Base-by-base conservation (phyloP, 2,113 vertebrate species). In the Nycticorax nycticorax region DNA sequence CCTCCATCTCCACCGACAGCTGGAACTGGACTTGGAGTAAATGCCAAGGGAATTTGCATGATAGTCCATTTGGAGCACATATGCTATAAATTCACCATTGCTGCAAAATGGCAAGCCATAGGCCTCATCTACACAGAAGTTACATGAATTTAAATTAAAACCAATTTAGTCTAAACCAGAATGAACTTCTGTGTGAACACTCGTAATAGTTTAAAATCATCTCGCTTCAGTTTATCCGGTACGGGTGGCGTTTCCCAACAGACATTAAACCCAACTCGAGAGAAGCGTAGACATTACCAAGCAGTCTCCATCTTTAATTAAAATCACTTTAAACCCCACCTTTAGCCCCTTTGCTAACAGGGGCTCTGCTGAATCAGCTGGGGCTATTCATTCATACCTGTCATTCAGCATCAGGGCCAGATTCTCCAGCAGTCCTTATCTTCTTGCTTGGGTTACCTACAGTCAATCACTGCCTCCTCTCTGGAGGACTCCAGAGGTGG, bases 1-100 rank as follows among this genome's bases (percentile, higher is more conserved):
- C 43, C 37, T 92, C 79, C 94, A 93, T 83, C 90, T 92, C 75
- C 71, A 93, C 71, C 14, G 12, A 92, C 96, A 96, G 89, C 95
- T 97, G 92, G 89, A 96, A 93, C 88, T 68, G 90, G 95, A 96
- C 92, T 76, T 89, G 47, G 47, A 85, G 77, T 79, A 95, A 96
- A 91, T 50, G 90, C 79, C 92, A 96, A 92, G 85, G 80, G 81
- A 92, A 97, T 96, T 95, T 96, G n/a, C 94, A 91, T 96, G 89
- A 93, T 48, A 76, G 78, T 80, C 87, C 81, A 71, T 95, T 97
- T 97, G 95, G 74, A 96, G 63, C 91, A 93, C 74, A 87, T 50
- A 79, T 71, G 67, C 84, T 93, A 14, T 85, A 85, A 95, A 89
- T 91, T 80, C 78, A 92, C 84, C 77, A 28, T 76, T 41, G 59